These are phyloP conservation scores for Monochamus alternatus DNA, from an alignment of 2,888 invertebrate species.

Conservation along the genomic window DNA sequence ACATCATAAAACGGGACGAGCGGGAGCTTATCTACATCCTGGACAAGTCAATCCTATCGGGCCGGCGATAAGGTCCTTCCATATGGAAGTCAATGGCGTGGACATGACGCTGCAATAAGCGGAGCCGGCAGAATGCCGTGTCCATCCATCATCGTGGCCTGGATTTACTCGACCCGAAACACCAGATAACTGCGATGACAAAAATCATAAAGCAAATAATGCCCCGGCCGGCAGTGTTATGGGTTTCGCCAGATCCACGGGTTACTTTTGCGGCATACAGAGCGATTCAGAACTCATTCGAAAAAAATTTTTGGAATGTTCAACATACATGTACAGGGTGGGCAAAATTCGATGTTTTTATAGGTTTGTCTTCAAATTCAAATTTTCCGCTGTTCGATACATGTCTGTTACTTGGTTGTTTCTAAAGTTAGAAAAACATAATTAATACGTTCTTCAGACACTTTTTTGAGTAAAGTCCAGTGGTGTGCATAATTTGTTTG, in stretches of 20 bases:
- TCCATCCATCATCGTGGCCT: constrained; percentile 61
- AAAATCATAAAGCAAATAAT: constrained; percentile 34
- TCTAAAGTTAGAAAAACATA: too few species aligned
- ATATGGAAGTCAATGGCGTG: constrained; percentile 64
- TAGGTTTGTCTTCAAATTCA: too few species aligned
- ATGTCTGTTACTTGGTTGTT: too few species aligned
- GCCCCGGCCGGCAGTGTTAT: constrained; percentile 11
- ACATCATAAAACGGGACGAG: constrained; percentile 52
- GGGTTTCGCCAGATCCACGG: background rate
- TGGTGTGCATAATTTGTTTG: too few species aligned
- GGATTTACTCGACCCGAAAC: constrained; percentile 62
- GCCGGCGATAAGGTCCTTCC: constrained; percentile 37
- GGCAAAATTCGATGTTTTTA: too few species aligned
- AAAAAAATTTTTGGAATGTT: too few species aligned
- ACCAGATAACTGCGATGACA: constrained; percentile 52
- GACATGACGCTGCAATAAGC: constrained; percentile 66
- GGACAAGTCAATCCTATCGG: constrained; percentile 58
- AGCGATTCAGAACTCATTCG: too few species aligned
- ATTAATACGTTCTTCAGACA: too few species aligned
- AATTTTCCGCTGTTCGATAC: too few species aligned
- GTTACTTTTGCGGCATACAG: too few species aligned
- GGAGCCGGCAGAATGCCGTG: constrained; percentile 50
- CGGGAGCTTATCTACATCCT: constrained; percentile 52
- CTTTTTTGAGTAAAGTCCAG: too few species aligned
- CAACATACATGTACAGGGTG: too few species aligned